Evolutionary conservation across 2,113 vertebrate species (phyloP).

Genomic region (Ctenomys sociabilis): DNA sequence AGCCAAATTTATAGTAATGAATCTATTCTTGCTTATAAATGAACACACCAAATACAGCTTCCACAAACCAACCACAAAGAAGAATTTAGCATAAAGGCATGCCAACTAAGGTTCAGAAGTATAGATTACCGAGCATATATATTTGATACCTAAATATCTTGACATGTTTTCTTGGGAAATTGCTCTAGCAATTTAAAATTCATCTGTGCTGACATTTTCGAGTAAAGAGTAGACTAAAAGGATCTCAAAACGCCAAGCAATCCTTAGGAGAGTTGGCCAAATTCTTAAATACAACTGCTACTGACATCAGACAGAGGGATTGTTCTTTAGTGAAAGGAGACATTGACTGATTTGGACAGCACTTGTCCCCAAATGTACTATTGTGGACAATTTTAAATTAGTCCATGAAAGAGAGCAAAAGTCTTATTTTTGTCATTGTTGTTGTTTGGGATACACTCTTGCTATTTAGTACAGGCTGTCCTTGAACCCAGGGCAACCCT

Average conservation of each 20-base stretch:
- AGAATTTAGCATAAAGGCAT: slow-evolving; percentile 65
- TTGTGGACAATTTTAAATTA: background rate
- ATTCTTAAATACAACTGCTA: slow-evolving; percentile 35
- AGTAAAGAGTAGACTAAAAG: slow-evolving; percentile 21
- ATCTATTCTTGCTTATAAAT: slow-evolving; percentile 51
- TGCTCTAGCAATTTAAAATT: slow-evolving; percentile 23
- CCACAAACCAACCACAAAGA: slow-evolving; percentile 18
- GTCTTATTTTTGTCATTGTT: background rate
- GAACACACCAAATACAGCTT: slow-evolving; percentile 17
- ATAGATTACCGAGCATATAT: background rate
- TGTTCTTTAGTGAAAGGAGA: slow-evolving; percentile 18
- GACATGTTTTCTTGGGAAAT: slow-evolving; percentile 29
- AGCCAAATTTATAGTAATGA: slow-evolving; percentile 46
- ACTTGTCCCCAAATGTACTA: background rate
- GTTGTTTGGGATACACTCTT: background rate
- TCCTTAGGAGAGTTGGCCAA: slow-evolving; percentile 29
- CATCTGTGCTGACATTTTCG: background rate
- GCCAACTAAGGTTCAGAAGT: slow-evolving; percentile 1
- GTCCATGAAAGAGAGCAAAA: background rate
- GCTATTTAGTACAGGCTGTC: background rate
- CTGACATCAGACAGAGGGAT: background rate
- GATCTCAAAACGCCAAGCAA: background rate
- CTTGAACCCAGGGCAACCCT: background rate
- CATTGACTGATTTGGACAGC: background rate
- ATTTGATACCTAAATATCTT: slow-evolving; percentile 54